Evolutionary conservation across 2,888 invertebrate genomes (phyloP).

Genomic region (Brachyopa scutellaris): DNA sequence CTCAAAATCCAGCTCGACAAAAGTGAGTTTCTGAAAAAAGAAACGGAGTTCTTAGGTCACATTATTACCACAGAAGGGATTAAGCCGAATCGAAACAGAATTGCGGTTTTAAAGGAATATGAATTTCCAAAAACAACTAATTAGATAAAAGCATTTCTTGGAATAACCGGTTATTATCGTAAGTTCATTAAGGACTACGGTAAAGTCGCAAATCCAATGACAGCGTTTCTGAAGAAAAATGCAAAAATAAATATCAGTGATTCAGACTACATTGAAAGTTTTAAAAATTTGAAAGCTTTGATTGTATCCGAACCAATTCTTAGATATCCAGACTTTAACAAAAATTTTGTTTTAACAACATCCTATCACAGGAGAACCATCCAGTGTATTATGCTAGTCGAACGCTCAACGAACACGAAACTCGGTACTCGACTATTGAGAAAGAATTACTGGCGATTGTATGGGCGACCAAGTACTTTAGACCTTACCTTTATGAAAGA

Average conservation of each 20-base stretch:
- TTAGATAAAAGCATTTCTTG: constrained; percentile 16
- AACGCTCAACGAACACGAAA: constrained; percentile 21
- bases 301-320: constrained; percentile 16
- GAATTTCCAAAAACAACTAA: background rate
- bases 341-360: constrained; percentile 47
- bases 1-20: constrained; percentile 65
- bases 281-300: constrained; percentile 21
- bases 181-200: constrained; percentile 16
- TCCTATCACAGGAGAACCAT: background rate
- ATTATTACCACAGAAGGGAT: constrained; percentile 74
- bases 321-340: constrained; percentile 20
- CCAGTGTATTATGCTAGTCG: constrained; percentile 18
- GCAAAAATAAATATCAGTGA: background rate
- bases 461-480: constrained; percentile 4
- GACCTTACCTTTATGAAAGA: constrained; percentile 24
- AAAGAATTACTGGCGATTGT: constrained; percentile 32
- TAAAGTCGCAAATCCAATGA: constrained; percentile 22
- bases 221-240: constrained; percentile 18
- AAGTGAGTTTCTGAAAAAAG: constrained; percentile 22
- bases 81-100: constrained; percentile 7
- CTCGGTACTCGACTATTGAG: constrained; percentile 6
- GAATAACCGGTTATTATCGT: constrained; percentile 1
- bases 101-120: background rate
- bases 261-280: constrained; percentile 2
- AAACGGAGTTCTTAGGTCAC: constrained; percentile 73